Percentiles rank a stretch among this genome's conserved stretches.
Evolutionary conservation across 2,113 vertebrate species (phyloP).

Genomic region (human): GRCh38 chr11:113548501-113549000

Average conservation of each 20-base stretch:
- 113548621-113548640: neutral
- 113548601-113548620: neutral
- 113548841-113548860: neutral
- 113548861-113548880: neutral
- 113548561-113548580: neutral
- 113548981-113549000: neutral
- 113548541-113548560: neutral
- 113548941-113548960: neutral
- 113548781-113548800: neutral
- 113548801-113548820: neutral
- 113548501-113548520: neutral
- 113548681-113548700: neutral
- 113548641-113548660: neutral
- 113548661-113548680: neutral
- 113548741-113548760: neutral
- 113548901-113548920: neutral
- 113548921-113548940: neutral
- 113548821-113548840: slow-evolving; percentile 1
- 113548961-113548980: neutral
- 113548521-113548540: neutral
- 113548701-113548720: neutral
- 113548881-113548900: neutral
- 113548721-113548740: neutral
- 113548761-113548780: neutral
- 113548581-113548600: neutral